Base-by-base conservation (phyloP, 2,888 invertebrate species). In the Kuschelorhynchus macadamiae region DNA sequence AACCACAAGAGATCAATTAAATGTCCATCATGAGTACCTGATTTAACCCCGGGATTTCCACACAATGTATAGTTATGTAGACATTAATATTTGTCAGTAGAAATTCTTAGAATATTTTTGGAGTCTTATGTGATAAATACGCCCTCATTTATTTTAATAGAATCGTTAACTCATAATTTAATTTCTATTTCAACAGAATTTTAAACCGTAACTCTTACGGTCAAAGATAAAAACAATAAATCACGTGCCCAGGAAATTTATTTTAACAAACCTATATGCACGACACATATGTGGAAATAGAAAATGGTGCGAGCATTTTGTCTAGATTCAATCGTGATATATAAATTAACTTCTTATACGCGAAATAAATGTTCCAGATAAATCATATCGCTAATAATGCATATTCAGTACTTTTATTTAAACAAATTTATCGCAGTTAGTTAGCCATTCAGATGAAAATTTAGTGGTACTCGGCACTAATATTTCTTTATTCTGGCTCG, bases 321-420 rank as follows among this genome's bases (percentile, higher is more conserved):
- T 36, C 36, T 36, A 3, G 36, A 36, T 7, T 36, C 36, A 36
- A 36, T 16, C 61, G 52, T 62, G 44, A 50, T 21, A 44, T 20
- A 63, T 63, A 63, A 63, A 63, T 63, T 63, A 46, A 36, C 62
- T 53, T 44, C 57, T 49, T 21, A 46, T 46, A 53, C 9, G n/a
- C n/a, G 20, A 46, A 32, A 55, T 63, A 39, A 62, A 63, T 53
- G 46, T 36, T 39, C 33, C 18, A 39, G 55, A 60, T 66, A 66
- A 66, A 66, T 66, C 66, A 66, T 60, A 60, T 39, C 9, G 46
- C 52, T 25, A 53, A 60, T 66, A 66, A 53, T 46, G 52, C 41
- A 53, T 20, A 33, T 60, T 53, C 36, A 16, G 46, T 20, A 39
- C 30, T 65, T 65, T 65, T 65, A 57, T 52, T 59, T 21, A 36